These are phyloP conservation scores for Caenorhabditis afra DNA, from an alignment of 2,888 invertebrate genomes.

Conservation along the genomic window DNA sequence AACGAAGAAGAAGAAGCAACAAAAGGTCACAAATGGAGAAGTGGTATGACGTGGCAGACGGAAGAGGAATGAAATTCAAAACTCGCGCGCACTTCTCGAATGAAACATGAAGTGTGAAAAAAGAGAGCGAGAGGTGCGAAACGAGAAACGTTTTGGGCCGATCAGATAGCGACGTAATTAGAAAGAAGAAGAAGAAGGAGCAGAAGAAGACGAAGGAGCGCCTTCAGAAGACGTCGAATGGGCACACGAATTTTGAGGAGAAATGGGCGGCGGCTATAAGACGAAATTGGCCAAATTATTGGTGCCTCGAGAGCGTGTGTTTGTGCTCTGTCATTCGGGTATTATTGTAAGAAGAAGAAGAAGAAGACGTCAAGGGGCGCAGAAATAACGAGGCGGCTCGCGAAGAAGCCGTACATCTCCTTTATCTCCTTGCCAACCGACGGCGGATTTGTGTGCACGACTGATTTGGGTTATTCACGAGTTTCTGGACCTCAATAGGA, in stretches of 20 bases:
- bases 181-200: constrained; percentile 46
- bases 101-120: constrained; percentile 15
- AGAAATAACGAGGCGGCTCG: constrained; percentile 20
- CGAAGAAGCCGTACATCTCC: constrained; percentile 29
- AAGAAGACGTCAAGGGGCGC: neutral
- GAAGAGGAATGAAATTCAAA: constrained; percentile 38
- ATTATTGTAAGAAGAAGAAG: constrained; percentile 33
- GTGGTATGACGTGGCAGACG: constrained; percentile 35
- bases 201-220: too few species aligned
- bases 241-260: constrained; percentile 39
- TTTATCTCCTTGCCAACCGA: constrained; percentile 57
- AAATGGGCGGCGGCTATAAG: constrained; percentile 46
- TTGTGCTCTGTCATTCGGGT: constrained; percentile 31
- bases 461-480: constrained; percentile 30
- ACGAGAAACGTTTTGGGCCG: constrained; percentile 34
- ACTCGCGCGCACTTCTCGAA: constrained; percentile 20
- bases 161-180: constrained; percentile 55
- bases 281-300: constrained; percentile 58
- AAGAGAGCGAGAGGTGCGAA: constrained; percentile 17
- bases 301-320: constrained; percentile 23
- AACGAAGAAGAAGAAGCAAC: neutral
- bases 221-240: too few species aligned
- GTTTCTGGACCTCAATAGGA: neutral
- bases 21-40: constrained; percentile 7
- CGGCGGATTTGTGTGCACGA: constrained; percentile 24